These are phyloP conservation scores for Dipodomys merriami DNA, from an alignment of 2,113 vertebrate species.

Conservation along the genomic window DNA sequence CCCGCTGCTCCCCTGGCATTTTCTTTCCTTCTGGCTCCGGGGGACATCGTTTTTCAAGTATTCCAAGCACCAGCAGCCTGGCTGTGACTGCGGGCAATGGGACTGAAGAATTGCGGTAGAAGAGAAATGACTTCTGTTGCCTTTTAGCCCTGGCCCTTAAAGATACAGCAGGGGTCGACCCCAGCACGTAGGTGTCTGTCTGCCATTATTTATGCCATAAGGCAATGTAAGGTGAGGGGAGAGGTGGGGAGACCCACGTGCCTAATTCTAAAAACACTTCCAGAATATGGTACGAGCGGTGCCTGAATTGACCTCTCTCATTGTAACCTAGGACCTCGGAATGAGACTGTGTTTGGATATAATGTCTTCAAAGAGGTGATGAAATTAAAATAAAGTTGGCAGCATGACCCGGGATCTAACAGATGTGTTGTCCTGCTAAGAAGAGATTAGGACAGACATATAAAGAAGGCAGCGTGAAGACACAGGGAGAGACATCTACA, in stretches of 20 bases:
- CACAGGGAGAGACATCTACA: not conserved
- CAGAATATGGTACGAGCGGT: too few species aligned
- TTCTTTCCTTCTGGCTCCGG: not conserved
- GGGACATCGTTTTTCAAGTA: conserved; percentile 20
- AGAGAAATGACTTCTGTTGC: not conserved
- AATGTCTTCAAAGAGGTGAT: not conserved
- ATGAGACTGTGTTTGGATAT: not conserved
- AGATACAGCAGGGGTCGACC: too few species aligned
- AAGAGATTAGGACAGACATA: too few species aligned
- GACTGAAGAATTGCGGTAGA: not conserved
- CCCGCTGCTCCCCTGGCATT: not conserved
- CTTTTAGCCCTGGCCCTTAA: not conserved
- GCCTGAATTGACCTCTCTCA: not conserved
- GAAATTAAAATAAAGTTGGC: not conserved
- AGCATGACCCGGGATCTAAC: fast-evolving
- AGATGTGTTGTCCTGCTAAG: not conserved
- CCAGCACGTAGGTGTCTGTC: fast-evolving
- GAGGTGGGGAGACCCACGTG: too few species aligned
- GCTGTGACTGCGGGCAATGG: not conserved
- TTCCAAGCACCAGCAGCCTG: not conserved
- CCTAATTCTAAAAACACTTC: not conserved
- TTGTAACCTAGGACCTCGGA: not conserved
- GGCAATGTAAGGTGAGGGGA: fast-evolving
- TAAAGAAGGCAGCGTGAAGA: fast-evolving
- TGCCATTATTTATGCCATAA: fast-evolving